Evolutionary conservation across 2,888 invertebrate genomes (phyloP).

Genomic region (Eupithecia subumbrata): DNA sequence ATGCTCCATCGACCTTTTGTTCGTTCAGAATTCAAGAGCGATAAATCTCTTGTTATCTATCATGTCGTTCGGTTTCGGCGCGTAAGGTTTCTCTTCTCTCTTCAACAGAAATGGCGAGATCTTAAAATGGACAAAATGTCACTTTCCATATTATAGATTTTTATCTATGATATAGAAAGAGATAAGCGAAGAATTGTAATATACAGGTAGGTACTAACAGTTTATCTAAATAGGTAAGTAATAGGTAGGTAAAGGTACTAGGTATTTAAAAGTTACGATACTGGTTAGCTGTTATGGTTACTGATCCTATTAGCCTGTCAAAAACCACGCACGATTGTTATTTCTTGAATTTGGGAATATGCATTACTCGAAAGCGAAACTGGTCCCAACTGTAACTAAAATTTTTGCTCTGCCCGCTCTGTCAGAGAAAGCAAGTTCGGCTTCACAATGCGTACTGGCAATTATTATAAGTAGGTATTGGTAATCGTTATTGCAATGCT

Average conservation of each 20-base stretch:
- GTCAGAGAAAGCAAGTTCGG: conserved; percentile 16
- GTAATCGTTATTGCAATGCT: conserved; percentile 55
- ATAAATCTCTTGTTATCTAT: conserved; percentile 42
- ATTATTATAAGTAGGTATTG: conserved; percentile 30
- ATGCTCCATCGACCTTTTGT: conserved; percentile 32
- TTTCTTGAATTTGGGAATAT: background rate
- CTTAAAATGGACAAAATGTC: conserved; percentile 29
- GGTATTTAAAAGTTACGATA: background rate
- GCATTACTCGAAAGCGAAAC: background rate
- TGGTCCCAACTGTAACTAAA: background rate
- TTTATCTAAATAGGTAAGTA: background rate
- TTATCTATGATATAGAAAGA: background rate
- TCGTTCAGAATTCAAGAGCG: conserved; percentile 16
- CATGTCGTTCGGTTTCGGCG: conserved; percentile 26
- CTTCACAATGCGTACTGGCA: conserved; percentile 23
- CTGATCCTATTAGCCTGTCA: background rate
- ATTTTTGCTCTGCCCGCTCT: background rate
- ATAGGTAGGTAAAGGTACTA: background rate
- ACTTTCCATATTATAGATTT: conserved; percentile 26
- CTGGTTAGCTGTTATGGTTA: background rate
- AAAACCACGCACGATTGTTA: background rate
- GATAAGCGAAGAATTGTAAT: conserved; percentile 6
- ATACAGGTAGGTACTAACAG: background rate
- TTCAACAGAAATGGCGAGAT: conserved; percentile 23
- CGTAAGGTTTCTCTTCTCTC: conserved; percentile 24